Base-by-base conservation (phyloP, 2,797 vertebrate species). In the Channa striata region DNA sequence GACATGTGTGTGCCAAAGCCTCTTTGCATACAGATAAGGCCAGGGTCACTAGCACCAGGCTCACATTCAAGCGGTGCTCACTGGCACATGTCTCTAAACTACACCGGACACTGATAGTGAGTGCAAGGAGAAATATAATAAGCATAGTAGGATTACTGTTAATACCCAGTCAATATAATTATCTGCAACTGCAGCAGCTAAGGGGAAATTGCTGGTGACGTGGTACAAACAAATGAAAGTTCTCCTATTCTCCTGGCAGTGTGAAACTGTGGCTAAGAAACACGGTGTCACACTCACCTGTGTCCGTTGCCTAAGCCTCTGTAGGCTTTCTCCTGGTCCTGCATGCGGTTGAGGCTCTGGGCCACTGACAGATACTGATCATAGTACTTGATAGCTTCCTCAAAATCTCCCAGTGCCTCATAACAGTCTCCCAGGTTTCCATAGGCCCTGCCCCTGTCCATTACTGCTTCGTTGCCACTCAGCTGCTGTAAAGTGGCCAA, bases 361-460 rank as follows among this genome's bases (percentile, higher is more conserved):
- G 97, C 97, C 72, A 98, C 98, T 0, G 96, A 96, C 61, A 99
- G 92, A 87, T 98, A 98, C 84, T 99, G 97, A 42, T 99, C 98
- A 0, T 98, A 98, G 86, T 99, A 96, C 75, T 99, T 98, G 87
- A 99, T 95, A 68, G 98, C 97, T 86, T 99, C 98, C 89, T 99
- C 98, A 17, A 96, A 97, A 93, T 99, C 98, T 14, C 98, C 96
- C 77, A 99, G 91, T 30, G 97, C 96, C 80, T 99, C 97, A 0
- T 99, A 99, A 85, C 98, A 99, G 77, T 99, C 97, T 47, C 97
- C 98, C 72, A 99, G 93, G 88, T 98, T 99, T 58, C 97, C 97
- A 4, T 97, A 98, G 0, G 97, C 98, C 59, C 97, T 94, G 44
- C 98, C 98, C 52, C 97, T 91, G 90, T 99, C 97, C 68, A 99